These are phyloP conservation scores for Tuberolachnus salignus DNA, from an alignment of 2,888 invertebrate genomes.

Conservation along the genomic window DNA sequence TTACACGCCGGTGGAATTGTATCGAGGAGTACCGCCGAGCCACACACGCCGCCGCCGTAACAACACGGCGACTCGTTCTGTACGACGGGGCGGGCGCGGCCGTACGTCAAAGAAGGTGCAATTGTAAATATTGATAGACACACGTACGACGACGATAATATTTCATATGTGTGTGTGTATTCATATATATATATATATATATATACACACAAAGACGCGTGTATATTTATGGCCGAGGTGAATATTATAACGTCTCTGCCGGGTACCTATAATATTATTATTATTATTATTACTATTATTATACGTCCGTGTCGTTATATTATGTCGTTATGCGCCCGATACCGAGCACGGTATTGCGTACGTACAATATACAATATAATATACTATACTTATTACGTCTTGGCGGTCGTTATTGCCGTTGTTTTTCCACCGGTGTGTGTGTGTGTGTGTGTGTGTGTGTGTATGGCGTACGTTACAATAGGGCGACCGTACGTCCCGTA, in stretches of 20 bases:
- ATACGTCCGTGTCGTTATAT: too few species aligned
- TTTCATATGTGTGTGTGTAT: neutral
- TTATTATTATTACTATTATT: too few species aligned
- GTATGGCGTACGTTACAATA: neutral
- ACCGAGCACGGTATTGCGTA: neutral
- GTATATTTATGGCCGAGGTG: too few species aligned
- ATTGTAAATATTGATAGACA: slow-evolving; percentile 43
- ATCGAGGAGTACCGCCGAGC: neutral
- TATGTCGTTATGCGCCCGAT: too few species aligned
- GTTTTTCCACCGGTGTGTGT: neutral
- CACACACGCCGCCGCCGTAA: neutral
- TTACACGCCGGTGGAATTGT: neutral
- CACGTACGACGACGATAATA: neutral
- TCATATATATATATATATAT: neutral
- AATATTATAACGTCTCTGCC: too few species aligned
- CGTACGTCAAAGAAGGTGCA: slow-evolving; percentile 23
- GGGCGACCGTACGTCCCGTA: too few species aligned
- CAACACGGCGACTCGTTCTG: neutral
- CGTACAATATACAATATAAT: too few species aligned
- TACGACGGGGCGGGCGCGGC: slow-evolving; percentile 3
- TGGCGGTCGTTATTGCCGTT: neutral
- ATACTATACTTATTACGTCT: too few species aligned
- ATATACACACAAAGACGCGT: too few species aligned
- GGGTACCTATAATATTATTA: too few species aligned
- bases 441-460: neutral